Percentiles rank a stretch among this genome's conserved stretches.
Evolutionary conservation across 2,797 vertebrate genomes (phyloP).

Genomic region (Onychomys leucogaster): DNA sequence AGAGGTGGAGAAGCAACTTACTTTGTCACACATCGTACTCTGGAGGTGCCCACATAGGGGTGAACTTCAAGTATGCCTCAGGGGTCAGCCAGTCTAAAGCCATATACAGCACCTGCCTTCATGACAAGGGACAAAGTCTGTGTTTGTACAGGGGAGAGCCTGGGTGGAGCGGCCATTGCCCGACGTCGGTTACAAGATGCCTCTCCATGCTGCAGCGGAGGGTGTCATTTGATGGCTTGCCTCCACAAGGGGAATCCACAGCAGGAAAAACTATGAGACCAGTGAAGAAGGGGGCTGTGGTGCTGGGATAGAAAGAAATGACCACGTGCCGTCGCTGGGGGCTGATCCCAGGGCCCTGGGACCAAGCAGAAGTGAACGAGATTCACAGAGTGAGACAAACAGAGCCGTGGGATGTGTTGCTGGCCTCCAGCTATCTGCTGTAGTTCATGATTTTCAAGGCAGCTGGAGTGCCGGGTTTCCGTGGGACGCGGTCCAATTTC

Average conservation of each 20-base stretch:
- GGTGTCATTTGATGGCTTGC: neutral
- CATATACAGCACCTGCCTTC: neutral
- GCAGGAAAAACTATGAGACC: neutral
- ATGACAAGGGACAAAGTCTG: neutral
- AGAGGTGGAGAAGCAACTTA: neutral
- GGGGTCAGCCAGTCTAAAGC: neutral
- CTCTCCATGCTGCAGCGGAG: neutral
- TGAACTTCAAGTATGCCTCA: neutral
- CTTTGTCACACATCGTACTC: too few species aligned
- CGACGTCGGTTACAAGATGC: neutral
- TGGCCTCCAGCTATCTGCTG: fast-evolving
- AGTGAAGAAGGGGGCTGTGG: neutral
- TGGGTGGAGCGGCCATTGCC: neutral
- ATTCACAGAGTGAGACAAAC: neutral
- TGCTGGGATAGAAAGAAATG: neutral
- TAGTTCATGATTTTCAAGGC: neutral
- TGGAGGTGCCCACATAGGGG: neutral
- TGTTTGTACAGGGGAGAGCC: neutral
- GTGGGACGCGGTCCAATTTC: neutral
- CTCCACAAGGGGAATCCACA: neutral
- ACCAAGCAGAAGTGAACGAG: neutral
- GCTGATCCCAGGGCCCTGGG: neutral
- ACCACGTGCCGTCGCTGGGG: too few species aligned
- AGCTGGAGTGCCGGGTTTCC: neutral
- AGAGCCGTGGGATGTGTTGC: neutral